These are phyloP conservation scores for Pseudochirops corinnae DNA, from an alignment of 2,797 vertebrate genomes.

Conservation along the genomic window DNA sequence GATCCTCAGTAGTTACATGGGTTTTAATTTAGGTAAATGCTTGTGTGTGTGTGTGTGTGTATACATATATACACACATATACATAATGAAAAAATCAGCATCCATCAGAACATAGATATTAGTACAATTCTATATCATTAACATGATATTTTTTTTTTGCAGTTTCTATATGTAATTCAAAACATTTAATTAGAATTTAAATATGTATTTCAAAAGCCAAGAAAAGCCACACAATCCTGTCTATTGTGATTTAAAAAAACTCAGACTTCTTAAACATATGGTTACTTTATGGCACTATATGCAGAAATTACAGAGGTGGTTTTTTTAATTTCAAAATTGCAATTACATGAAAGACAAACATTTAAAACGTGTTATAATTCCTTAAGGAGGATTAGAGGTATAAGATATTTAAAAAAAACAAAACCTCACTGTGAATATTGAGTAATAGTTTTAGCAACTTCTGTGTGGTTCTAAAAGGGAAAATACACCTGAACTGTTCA, in stretches of 20 bases:
- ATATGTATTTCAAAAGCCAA: neutral
- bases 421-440: slow-evolving; percentile 41
- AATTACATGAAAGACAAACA: neutral
- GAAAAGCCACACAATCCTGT: neutral
- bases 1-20: neutral
- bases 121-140: neutral
- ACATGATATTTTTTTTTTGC: neutral
- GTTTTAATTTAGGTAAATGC: neutral
- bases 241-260: neutral
- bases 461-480: slow-evolving; percentile 39
- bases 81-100: neutral
- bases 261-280: neutral
- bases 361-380: slow-evolving; percentile 13
- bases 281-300: slow-evolving; percentile 4
- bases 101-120: neutral
- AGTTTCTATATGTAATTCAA: neutral
- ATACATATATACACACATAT: no score
- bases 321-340: slow-evolving; percentile 16
- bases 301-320: slow-evolving; percentile 20
- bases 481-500: neutral
- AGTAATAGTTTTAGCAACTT: slow-evolving; percentile 11
- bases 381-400: slow-evolving; percentile 35
- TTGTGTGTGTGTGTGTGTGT: no score
- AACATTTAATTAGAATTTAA: neutral
- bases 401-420: neutral